Percentiles rank a stretch among this genome's conserved stretches.
phyloP scores from a whole-genome alignment of 2,797 vertebrate genomes.

The Chelmon rostratus region DNA sequence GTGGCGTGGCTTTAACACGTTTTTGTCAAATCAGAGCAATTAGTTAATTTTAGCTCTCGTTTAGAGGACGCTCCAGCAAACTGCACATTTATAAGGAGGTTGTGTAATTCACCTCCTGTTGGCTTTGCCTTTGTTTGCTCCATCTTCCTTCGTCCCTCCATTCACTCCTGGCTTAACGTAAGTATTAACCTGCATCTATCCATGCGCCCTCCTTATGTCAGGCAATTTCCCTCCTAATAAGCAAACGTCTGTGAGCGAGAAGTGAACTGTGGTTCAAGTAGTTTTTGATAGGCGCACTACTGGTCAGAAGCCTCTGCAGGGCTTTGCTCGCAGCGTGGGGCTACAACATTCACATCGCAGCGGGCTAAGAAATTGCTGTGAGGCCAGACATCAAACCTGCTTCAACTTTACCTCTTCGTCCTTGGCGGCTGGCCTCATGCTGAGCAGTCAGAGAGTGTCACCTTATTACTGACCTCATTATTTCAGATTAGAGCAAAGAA shows the following conservation, averaged over 20 bases:
- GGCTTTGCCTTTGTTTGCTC: not conserved
- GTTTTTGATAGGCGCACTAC: slow-evolving; percentile 25
- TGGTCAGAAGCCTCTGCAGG: slow-evolving; percentile 48
- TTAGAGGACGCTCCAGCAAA: slow-evolving; percentile 11
- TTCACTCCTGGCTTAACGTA: not conserved
- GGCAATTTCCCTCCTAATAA: not conserved
- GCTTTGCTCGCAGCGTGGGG: slow-evolving; percentile 51
- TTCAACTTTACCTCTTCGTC: slow-evolving; percentile 36
- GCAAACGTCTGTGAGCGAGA: slow-evolving; percentile 12
- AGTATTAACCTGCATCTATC: not conserved
- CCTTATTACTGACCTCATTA: slow-evolving; percentile 80
- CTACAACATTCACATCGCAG: slow-evolving; percentile 56
- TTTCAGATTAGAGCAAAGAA: slow-evolving; percentile 73
- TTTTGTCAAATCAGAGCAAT: slow-evolving; percentile 19
- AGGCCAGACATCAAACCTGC: slow-evolving; percentile 57
- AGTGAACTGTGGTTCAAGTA: slow-evolving; percentile 15
- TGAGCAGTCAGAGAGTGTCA: slow-evolving; percentile 68
- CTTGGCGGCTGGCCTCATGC: slow-evolving; percentile 53
- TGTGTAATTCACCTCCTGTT: slow-evolving; percentile 14
- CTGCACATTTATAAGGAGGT: not conserved
- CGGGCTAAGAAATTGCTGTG: slow-evolving; percentile 51
- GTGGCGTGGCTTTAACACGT: not conserved
- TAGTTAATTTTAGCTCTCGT: slow-evolving; percentile 15
- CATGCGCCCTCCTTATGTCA: not conserved
- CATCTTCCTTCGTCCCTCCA: not conserved